These are phyloP conservation scores for Yoshiicerus persimilis DNA, from an alignment of 1,140 invertebrate species.

Conservation along the genomic window DNA sequence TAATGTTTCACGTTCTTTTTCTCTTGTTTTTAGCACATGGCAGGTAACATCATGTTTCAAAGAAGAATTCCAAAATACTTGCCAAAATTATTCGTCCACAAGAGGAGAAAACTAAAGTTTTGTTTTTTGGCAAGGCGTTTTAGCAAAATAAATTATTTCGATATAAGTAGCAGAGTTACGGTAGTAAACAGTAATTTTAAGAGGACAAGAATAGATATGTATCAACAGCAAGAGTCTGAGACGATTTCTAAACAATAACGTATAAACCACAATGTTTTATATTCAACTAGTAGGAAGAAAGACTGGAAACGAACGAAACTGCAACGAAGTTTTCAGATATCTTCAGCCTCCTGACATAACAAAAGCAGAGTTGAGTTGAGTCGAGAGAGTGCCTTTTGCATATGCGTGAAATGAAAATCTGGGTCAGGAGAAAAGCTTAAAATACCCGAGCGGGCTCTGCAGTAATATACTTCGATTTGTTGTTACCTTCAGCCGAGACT, in stretches of 20 bases:
- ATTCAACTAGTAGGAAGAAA: constrained; percentile 9
- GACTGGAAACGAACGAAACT: background rate
- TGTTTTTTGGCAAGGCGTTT: background rate
- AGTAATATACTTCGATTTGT: background rate
- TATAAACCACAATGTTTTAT: background rate
- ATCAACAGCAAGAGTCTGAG: background rate
- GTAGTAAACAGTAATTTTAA: background rate
- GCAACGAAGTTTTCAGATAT: background rate
- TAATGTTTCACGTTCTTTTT: background rate
- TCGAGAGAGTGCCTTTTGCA: background rate
- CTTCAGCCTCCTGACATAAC: background rate
- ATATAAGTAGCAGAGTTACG: too few relatives aligned
- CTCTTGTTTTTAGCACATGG: too few relatives aligned
- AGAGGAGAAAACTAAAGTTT: background rate
- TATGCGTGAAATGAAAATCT: constrained; percentile 8
- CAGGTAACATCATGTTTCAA: background rate
- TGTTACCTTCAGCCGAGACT: background rate
- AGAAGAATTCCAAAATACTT: background rate
- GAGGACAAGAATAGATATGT: background rate
- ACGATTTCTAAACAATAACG: background rate
- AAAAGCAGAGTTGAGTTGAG: background rate
- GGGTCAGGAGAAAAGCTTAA: background rate
- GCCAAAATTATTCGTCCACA: background rate
- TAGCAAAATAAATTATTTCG: background rate
- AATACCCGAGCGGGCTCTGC: background rate